Evolutionary conservation across 2,797 vertebrate genomes (phyloP).

Genomic region (Carcharodon carcharias): DNA sequence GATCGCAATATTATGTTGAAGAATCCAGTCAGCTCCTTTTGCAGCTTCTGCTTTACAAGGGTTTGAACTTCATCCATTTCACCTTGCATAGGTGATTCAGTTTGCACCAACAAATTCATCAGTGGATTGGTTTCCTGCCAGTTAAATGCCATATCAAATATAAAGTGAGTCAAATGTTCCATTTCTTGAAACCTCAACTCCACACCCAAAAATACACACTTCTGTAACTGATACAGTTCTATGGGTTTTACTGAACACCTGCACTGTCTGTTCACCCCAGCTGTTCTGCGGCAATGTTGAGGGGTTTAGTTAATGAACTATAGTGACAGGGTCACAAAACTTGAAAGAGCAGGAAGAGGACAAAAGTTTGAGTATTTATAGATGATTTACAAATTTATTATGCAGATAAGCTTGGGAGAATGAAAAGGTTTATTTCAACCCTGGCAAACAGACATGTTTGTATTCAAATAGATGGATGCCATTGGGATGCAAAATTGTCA

Average conservation of each 20-base stretch:
- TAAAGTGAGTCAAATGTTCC: background rate
- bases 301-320: background rate
- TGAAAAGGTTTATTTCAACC: background rate
- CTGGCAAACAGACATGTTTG: background rate
- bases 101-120: slow-evolving; percentile 57
- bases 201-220: background rate
- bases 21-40: slow-evolving; percentile 76
- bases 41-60: slow-evolving; percentile 73
- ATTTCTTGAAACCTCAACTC: background rate
- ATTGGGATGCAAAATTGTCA: no score
- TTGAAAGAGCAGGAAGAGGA: background rate
- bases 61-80: slow-evolving; percentile 63
- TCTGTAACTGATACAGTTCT: background rate
- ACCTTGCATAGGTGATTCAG: slow-evolving; percentile 58
- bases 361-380: background rate
- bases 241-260: background rate
- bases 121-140: slow-evolving; percentile 61
- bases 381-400: background rate
- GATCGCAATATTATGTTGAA: slow-evolving; percentile 70
- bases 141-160: slow-evolving; percentile 38
- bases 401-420: background rate
- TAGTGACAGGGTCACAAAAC: background rate
- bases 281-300: background rate
- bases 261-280: background rate
- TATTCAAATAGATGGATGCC: no score